Conservation (phyloP, 2,888 invertebrate genomes). For the Euplagia quadripunctaria region DNA sequence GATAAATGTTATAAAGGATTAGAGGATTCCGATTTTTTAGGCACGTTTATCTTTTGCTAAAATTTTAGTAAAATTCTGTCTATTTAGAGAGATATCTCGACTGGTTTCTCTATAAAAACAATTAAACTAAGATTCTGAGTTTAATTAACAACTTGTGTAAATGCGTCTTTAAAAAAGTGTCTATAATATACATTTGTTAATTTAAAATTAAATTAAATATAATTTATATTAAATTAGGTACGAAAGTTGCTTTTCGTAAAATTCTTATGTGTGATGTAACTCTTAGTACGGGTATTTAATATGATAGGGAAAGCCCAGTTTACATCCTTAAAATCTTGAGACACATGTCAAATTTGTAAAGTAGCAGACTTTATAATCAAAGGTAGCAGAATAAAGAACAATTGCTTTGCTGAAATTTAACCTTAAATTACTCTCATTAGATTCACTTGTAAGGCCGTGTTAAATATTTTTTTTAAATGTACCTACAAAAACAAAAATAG, state of each 20-base stretch:
- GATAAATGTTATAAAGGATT: not conserved
- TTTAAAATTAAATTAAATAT: not conserved
- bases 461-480: not conserved
- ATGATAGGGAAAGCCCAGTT: not conserved
- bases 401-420: not conserved
- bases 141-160: not conserved
- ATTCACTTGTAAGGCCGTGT: not conserved
- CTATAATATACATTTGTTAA: not conserved
- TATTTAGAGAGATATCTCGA: not conserved
- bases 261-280: not conserved
- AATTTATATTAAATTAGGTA: slow-evolving; percentile 3
- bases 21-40: not conserved
- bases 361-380: too few species aligned
- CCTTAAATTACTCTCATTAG: not conserved
- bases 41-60: not conserved
- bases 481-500: not conserved
- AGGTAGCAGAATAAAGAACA: not conserved
- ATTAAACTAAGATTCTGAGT: not conserved
- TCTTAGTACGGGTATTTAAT: slow-evolving; percentile 3
- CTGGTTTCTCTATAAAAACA: not conserved
- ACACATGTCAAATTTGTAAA: not conserved
- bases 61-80: not conserved
- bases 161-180: not conserved
- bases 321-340: not conserved
- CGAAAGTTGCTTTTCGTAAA: not conserved